phyloP scores from a whole-genome alignment of 2,888 invertebrate species.

The Ametastegia equiseti region DNA sequence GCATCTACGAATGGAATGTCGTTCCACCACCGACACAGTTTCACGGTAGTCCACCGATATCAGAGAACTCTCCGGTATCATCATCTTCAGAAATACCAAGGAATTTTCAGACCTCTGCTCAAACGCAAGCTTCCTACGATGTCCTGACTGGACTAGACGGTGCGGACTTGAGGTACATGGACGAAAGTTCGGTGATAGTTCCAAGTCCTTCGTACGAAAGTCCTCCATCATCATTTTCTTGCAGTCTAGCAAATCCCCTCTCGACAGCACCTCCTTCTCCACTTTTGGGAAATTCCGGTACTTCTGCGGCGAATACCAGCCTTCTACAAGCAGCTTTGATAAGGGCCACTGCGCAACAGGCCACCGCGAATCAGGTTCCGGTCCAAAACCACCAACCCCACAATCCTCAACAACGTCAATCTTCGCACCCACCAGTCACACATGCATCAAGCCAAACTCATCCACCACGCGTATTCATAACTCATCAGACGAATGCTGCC shows the following conservation, averaged over 20 bases:
- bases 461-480: slow-evolving; percentile 73
- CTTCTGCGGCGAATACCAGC: slow-evolving; percentile 80
- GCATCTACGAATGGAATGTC: slow-evolving; percentile 78
- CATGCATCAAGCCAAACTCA: slow-evolving; percentile 72
- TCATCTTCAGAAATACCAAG: slow-evolving; percentile 78
- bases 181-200: slow-evolving; percentile 91
- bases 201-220: slow-evolving; percentile 89
- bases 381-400: slow-evolving; percentile 44
- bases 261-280: slow-evolving; percentile 81
- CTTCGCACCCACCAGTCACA: slow-evolving; percentile 61
- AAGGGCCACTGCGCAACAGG: slow-evolving; percentile 81
- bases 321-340: slow-evolving; percentile 86
- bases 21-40: slow-evolving; percentile 87
- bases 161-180: slow-evolving; percentile 93
- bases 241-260: slow-evolving; percentile 71
- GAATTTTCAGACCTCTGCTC: slow-evolving; percentile 78
- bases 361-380: slow-evolving; percentile 72
- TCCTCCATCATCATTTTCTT: slow-evolving; percentile 81
- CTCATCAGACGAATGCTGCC: slow-evolving; percentile 70
- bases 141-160: slow-evolving; percentile 88
- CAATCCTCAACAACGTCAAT: slow-evolving; percentile 26
- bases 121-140: slow-evolving; percentile 84
- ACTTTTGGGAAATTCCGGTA: slow-evolving; percentile 76
- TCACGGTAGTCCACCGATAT: slow-evolving; percentile 82
- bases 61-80: slow-evolving; percentile 79